A percentile compares a stretch with the other conserved stretches of the same genome.
Conservation (phyloP, 2,797 vertebrate species). For the Enteromius viviparus region DNA sequence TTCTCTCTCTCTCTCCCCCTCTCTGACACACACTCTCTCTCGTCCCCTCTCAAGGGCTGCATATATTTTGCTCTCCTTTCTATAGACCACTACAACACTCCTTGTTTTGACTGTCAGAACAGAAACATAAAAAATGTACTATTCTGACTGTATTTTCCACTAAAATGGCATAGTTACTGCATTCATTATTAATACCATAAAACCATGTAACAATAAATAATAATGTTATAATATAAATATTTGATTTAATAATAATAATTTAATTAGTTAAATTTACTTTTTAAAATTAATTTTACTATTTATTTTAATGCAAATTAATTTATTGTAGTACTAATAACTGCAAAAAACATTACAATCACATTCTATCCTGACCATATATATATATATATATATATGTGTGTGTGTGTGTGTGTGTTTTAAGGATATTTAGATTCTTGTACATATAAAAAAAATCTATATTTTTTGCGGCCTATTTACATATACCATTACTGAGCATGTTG, state of each 20-base stretch:
- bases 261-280: not conserved
- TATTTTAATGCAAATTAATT: not conserved
- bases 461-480: too few species aligned
- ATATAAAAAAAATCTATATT: too few species aligned
- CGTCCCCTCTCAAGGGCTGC: slow-evolving; percentile 14
- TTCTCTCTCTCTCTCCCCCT: not conserved
- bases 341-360: not conserved
- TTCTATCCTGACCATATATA: too few species aligned
- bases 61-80: slow-evolving; percentile 20
- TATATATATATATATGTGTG: too few species aligned
- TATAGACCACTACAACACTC: slow-evolving; percentile 11
- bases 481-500: too few species aligned
- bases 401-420: too few species aligned
- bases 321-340: not conserved
- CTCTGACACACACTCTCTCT: too few species aligned
- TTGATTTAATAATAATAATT: too few species aligned
- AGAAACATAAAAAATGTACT: not conserved
- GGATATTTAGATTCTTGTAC: too few species aligned
- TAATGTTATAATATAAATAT: not conserved
- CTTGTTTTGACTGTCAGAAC: slow-evolving; percentile 8
- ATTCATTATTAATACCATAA: slow-evolving; percentile 1
- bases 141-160: not conserved
- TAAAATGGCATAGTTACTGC: not conserved
- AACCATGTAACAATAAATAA: not conserved
- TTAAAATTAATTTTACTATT: not conserved